Base-by-base conservation (phyloP, 2,113 vertebrate genomes). In the Cyprinodon brontotheroides region DNA sequence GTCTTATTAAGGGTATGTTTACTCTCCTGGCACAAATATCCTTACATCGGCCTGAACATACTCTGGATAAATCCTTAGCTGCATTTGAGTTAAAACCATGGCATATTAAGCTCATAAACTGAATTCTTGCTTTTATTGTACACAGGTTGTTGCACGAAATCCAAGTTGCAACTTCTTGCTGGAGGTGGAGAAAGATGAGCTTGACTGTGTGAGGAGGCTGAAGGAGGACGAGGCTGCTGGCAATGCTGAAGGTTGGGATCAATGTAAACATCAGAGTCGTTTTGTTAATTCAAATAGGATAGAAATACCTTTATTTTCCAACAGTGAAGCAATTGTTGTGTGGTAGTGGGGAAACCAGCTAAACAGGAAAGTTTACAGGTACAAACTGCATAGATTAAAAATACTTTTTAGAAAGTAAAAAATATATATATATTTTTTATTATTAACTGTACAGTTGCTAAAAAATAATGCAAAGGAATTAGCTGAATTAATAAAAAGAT, bases 121-220 rank as follows among this genome's bases (percentile, higher is more conserved):
- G 13, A 14, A 8, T 37, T 65, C 9, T 61, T 45, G 29, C 9
- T 1, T 60, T 36, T 1, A 36, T 62, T 39, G 48, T 13, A 3
- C 63, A 0, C 80, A 93, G 92, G 88, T 87, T 2, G 61, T 69
- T 1, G 68, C 89, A n/a, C 89, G 85, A 22, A 89, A 92, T 67
- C 91, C 92, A 0, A 87, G 68, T 8, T 93, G 92, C 50, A 90
- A 91, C 84, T 92, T 93, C 80, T 57, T 91, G 70, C 10, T 89
- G 88, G 91, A 93, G 86, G 86, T 93, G 79, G 84, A 90, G 78
- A 65, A 48, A 59, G 91, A 93, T 65, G 83, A 80, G 59, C 72
- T 53, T 0, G 90, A 89, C 72, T 93, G 92, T 65, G 38, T 74
- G 69, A 63, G 40, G 59, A 71, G 38, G 66, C 87, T 93, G 69